phyloP scores from a whole-genome alignment of 2,888 invertebrate species.

The Tachina fera region DNA sequence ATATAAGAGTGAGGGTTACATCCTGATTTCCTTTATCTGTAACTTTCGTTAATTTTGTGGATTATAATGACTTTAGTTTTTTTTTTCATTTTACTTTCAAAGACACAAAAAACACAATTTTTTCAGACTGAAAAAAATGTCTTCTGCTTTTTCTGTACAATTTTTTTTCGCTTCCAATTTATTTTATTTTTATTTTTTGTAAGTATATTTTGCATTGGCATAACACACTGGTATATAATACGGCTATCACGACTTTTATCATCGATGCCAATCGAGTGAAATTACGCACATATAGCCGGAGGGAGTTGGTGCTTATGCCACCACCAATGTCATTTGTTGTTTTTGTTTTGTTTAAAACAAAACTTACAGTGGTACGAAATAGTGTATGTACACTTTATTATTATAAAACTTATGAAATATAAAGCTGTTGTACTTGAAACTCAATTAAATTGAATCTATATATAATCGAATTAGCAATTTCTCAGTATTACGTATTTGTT shows the following conservation, averaged over 20 bases:
- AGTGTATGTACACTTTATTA: not conserved
- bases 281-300: conserved; percentile 64
- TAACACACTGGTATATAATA: conserved; percentile 42
- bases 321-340: conserved; percentile 16
- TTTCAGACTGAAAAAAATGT: conserved; percentile 42
- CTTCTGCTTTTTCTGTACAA: not conserved
- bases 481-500: no score
- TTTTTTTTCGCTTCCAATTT: conserved; percentile 17
- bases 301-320: conserved; percentile 44
- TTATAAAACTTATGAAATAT: no score
- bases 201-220: conserved; percentile 35
- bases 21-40: conserved; percentile 18
- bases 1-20: not conserved
- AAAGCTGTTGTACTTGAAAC: no score
- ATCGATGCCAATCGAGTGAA: conserved; percentile 65
- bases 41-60: conserved; percentile 52
- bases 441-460: no score
- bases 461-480: no score
- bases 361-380: conserved; percentile 33
- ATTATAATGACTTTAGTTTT: conserved; percentile 46
- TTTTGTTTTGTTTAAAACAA: not conserved
- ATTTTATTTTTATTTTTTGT: not conserved
- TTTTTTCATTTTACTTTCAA: not conserved
- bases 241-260: conserved; percentile 64
- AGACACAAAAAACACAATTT: conserved; percentile 1